Percentiles rank a stretch among this genome's conserved stretches.
Evolutionary conservation across 2,888 invertebrate species (phyloP).

Genomic region (Deroplatys truncata): DNA sequence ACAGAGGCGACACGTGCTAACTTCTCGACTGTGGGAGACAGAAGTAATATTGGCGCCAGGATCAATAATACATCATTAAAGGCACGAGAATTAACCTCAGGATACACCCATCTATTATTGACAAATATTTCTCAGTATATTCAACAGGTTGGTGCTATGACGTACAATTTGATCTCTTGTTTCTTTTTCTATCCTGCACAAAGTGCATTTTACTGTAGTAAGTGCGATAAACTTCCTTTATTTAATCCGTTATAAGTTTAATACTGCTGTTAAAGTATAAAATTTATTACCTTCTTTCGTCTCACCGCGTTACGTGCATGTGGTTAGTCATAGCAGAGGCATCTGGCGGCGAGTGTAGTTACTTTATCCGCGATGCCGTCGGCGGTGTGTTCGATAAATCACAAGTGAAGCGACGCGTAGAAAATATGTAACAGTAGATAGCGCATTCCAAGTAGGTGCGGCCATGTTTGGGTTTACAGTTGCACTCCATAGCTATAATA

Average conservation of each 20-base stretch:
- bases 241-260: background rate
- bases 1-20: too few species aligned
- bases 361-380: background rate
- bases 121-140: background rate
- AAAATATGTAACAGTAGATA: background rate
- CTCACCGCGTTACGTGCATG: background rate
- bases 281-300: background rate
- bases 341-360: background rate
- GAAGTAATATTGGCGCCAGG: background rate
- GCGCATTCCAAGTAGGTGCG: background rate
- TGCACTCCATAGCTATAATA: background rate
- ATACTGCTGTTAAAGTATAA: background rate
- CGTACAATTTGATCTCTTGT: background rate
- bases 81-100: background rate
- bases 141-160: background rate
- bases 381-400: background rate
- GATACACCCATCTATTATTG: background rate
- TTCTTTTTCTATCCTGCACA: background rate
- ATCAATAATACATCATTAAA: background rate
- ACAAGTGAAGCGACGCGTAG: background rate
- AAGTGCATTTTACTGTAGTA: background rate
- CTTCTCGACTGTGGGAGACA: too few species aligned
- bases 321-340: background rate
- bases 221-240: background rate
- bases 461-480: background rate